Conservation (phyloP, 2,797 vertebrate genomes). For the Enoplosus armatus region DNA sequence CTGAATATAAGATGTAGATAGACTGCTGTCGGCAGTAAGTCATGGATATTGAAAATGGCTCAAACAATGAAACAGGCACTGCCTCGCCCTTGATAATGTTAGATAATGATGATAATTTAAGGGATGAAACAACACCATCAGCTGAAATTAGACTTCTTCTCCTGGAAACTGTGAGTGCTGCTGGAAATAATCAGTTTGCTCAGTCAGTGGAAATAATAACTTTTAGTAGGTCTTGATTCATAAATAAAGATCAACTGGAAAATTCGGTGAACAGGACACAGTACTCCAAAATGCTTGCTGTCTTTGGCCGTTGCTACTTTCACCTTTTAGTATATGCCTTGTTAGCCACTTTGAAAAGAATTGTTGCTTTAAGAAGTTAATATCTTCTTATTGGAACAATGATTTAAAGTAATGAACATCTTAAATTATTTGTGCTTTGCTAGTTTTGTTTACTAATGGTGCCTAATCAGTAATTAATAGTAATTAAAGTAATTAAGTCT, state of each 20-base stretch:
- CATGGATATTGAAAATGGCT: not conserved
- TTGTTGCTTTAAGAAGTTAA: not conserved
- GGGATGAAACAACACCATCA: not conserved
- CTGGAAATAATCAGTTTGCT: not conserved
- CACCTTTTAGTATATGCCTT: not conserved
- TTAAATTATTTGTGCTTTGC: not conserved
- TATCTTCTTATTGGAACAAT: not conserved
- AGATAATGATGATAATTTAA: conserved; percentile 13
- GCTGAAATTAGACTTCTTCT: not conserved
- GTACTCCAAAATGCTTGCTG: not conserved
- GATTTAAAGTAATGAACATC: not conserved
- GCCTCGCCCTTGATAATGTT: not conserved
- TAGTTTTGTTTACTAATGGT: not conserved
- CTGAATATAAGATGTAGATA: not conserved
- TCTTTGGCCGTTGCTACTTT: not conserved
- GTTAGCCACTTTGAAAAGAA: not conserved
- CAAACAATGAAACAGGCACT: not conserved
- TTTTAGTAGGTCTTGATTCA: not conserved
- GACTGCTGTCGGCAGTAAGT: not conserved
- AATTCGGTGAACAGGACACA: not conserved
- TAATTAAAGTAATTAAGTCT: too few relatives aligned
- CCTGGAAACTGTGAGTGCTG: not conserved
- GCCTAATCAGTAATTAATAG: not conserved
- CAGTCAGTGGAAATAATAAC: not conserved
- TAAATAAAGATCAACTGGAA: not conserved